Conservation (phyloP, 92 coral and sea anemone genomes). For the Porites cylindrica region DNA sequence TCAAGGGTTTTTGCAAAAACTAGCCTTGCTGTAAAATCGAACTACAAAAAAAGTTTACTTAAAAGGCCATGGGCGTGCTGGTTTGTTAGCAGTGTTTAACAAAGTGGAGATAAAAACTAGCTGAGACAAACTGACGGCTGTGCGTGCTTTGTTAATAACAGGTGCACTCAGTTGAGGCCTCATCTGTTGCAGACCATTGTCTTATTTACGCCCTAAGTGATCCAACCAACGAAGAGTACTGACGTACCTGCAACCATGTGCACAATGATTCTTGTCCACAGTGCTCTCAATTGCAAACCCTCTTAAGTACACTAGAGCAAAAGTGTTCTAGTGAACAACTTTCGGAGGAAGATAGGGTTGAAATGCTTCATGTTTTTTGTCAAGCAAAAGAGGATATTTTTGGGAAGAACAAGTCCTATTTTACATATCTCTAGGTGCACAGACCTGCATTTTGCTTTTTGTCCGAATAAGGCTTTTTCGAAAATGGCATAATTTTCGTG, state of each 20-base stretch:
- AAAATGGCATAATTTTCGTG: too few species aligned
- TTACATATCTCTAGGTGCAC: too few species aligned
- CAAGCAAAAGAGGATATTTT: constrained; percentile 53
- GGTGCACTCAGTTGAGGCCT: constrained; percentile 21
- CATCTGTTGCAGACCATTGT: constrained; percentile 34
- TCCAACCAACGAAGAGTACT: constrained; percentile 35
- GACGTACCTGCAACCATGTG: constrained; percentile 49
- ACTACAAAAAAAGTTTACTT: too few species aligned
- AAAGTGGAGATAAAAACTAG: too few species aligned
- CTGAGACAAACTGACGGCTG: too few species aligned
- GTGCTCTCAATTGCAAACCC: constrained; percentile 29
- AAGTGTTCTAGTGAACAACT: constrained; percentile 42
- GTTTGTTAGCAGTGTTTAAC: too few species aligned
- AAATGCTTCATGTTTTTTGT: constrained; percentile 46
- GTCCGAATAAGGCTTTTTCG: too few species aligned
- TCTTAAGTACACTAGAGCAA: constrained; percentile 32
- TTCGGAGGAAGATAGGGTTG: constrained; percentile 39
- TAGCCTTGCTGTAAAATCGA: too few species aligned
- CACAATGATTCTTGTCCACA: constrained; percentile 45
- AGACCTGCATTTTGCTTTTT: too few species aligned
- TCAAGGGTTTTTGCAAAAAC: too few species aligned
- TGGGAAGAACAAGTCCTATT: too few species aligned
- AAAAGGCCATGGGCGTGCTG: too few species aligned
- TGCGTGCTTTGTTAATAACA: background rate
- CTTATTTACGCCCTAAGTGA: constrained; percentile 39